These are phyloP conservation scores for Caranx ignobilis DNA, from an alignment of 2,113 vertebrate species.

Conservation along the genomic window DNA sequence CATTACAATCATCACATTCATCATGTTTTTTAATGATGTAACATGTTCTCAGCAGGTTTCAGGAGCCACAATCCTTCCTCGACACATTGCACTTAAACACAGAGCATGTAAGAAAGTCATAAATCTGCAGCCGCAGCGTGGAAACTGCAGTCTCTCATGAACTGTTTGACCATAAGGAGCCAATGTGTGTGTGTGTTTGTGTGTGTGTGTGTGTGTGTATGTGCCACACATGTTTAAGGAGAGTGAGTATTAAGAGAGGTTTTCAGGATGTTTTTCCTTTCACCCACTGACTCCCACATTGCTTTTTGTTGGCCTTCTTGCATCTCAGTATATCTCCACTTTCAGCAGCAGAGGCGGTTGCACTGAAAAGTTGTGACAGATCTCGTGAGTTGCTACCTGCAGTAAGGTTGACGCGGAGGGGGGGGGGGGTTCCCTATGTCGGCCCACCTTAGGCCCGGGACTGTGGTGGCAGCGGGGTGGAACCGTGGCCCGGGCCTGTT, in stretches of 20 bases:
- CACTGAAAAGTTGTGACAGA: slow-evolving; percentile 32
- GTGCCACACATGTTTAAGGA: slow-evolving; percentile 57
- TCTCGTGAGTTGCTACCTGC: slow-evolving; percentile 75
- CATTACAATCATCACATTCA: background rate
- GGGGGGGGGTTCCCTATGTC: slow-evolving; percentile 49
- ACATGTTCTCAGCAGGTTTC: slow-evolving; percentile 24
- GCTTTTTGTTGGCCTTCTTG: slow-evolving; percentile 32
- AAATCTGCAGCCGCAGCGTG: slow-evolving; percentile 54
- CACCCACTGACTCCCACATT: slow-evolving; percentile 13
- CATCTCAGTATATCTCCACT: background rate
- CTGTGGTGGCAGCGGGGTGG: slow-evolving; percentile 47
- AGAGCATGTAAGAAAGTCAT: slow-evolving; percentile 60
- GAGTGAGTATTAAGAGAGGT: background rate
- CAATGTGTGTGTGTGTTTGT: slow-evolving; percentile 43
- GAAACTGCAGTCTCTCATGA: slow-evolving; percentile 35
- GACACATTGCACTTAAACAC: slow-evolving; percentile 14
- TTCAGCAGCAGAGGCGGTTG: background rate
- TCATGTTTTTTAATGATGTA: slow-evolving; percentile 18
- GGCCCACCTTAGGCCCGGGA: slow-evolving; percentile 56
- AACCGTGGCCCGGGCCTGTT: slow-evolving; percentile 82
- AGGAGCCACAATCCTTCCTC: slow-evolving; percentile 27
- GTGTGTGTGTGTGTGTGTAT: slow-evolving; percentile 41
- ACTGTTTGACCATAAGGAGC: slow-evolving; percentile 49
- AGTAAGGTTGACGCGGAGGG: background rate
- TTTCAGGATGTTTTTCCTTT: slow-evolving; percentile 19